Evolutionary conservation across 2,113 vertebrate genomes (phyloP), one percentile per base, ranked within the genome.

Genomic region (Pomatostomus ruficeps): DNA sequence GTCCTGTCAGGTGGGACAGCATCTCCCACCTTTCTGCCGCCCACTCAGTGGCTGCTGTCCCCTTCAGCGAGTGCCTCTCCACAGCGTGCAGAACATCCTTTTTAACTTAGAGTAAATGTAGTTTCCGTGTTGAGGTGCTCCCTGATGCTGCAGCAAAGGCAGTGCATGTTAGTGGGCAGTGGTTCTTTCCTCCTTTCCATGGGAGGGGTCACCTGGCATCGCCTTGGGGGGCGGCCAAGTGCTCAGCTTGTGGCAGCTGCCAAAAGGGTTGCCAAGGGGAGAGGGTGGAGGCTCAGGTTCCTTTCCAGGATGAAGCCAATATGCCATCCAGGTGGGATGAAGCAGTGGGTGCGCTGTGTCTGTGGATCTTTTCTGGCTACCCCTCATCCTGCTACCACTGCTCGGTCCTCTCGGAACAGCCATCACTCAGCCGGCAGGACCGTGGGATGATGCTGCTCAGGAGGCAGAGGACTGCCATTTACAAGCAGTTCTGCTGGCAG

Each of bases 71-170:
- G 85, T 2, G 1, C 66, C 71, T 85, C 2, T 0, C 73, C 2
- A 42, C 80, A 65, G 65, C 1, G 0, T 16, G 66, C 89, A 70
- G 43, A 80, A 95, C 92, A 95, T 93, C 87, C 70, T 89, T 96
- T 95, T 94, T 49, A 91, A 93, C 95, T 96, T 96, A 89, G 89
- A 85, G 89, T 59, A 95, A 96, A 96, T 96, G 94, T 80, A 91
- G 59, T 96, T 95, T 96, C 89, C 42, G 0, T 91, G 93, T 95
- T 2, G 9, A 95, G 87, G 33, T 11, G 51, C 82, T 96, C 63
- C 40, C 71, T 80, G 55, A 43, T 48, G 81, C 85, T 76, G 78
- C 75, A 49, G 86, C 40, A 59, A 40, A 70, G 31, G 74, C 57
- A 0, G 3, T 4, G 18, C 4, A 0, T 70, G 83, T 70, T 5